Evolutionary conservation across 2,797 vertebrate genomes (phyloP), one percentile per base, ranked within the genome.

Genomic region (Peromyscus aztecus): DNA sequence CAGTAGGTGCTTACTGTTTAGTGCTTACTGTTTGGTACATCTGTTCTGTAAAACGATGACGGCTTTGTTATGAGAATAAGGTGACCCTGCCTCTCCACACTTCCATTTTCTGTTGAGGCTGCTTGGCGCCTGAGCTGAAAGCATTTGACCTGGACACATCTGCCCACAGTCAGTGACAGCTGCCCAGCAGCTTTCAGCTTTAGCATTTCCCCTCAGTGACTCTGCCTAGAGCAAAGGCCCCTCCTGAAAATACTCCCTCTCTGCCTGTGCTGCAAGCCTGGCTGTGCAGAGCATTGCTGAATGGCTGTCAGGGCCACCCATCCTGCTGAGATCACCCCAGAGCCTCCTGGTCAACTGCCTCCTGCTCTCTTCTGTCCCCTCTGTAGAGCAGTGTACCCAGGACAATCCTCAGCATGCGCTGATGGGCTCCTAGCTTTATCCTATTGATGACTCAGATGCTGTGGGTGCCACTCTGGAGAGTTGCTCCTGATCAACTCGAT

Each of bases 371-470:
- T 13, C 0, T 0, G 65, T 27, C 67, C 31, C 24, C 0, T 73
- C 67, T 52, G 37, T 3, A 65, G 37, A 91, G 9, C 55, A 1
- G 3, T 76, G 4, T 61, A 59, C 27, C 43, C 1, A 43, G 63
- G 81, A 85, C 81, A 59, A 67, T 17, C 17, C 19, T 29, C 17
- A 88, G 80, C 67, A 73, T 0, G 4, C 21, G 65, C 29, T 27
- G 37, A 59, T 90, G 81, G 84, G 52, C 46, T 85, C 0, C 13
- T 14, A 13, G 78, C 55, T 43, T 93, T 75, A 57, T 52, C 87
- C 87, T 78, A 67, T 21, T 61, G 95, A 92, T 94, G 95, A 96
- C 77, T 97, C 94, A 92, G 92, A 83, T 40, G 78, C 46, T 9
- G 67, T 21, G 67, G 71, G 94, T 6, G 49, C 89, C n/a, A 21